Conservation (phyloP, 2,113 vertebrate genomes). For the Notarius lentiginosus region DNA sequence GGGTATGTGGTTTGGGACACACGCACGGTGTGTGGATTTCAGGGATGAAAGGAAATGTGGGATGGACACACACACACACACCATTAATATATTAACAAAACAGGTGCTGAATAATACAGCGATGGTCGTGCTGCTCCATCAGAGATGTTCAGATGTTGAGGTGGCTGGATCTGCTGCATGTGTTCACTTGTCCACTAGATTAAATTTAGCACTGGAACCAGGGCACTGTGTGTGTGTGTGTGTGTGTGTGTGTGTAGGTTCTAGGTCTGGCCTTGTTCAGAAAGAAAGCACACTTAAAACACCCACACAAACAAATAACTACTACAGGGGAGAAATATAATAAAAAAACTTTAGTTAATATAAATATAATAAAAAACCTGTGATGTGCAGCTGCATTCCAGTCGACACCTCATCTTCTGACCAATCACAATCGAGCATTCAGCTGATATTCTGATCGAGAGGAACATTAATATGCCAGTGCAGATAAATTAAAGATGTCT, state of each 20-base stretch:
- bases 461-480: not conserved
- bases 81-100: too few species aligned
- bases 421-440: not conserved
- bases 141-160: slow-evolving; percentile 11
- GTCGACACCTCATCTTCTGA: not conserved
- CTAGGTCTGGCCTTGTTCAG: slow-evolving; percentile 53
- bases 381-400: too few species aligned
- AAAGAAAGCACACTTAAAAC: slow-evolving; percentile 63
- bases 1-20: not conserved
- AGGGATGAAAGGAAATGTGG: not conserved
- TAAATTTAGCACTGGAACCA: slow-evolving; percentile 76
- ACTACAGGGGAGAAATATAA: not conserved
- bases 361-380: too few species aligned
- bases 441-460: not conserved
- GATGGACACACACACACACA: not conserved
- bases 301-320: slow-evolving; percentile 58
- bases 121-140: slow-evolving; percentile 12
- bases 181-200: slow-evolving; percentile 62
- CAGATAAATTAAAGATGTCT: not conserved
- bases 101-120: not conserved
- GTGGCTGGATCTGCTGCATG: slow-evolving; percentile 2
- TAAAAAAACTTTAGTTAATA: not conserved
- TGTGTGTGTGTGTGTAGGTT: slow-evolving; percentile 23
- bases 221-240: slow-evolving; percentile 63
- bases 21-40: not conserved